Percentiles rank a stretch among this genome's conserved stretches.
phyloP scores from a whole-genome alignment of 2,888 invertebrate species.

The Octonoba sinensis region DNA sequence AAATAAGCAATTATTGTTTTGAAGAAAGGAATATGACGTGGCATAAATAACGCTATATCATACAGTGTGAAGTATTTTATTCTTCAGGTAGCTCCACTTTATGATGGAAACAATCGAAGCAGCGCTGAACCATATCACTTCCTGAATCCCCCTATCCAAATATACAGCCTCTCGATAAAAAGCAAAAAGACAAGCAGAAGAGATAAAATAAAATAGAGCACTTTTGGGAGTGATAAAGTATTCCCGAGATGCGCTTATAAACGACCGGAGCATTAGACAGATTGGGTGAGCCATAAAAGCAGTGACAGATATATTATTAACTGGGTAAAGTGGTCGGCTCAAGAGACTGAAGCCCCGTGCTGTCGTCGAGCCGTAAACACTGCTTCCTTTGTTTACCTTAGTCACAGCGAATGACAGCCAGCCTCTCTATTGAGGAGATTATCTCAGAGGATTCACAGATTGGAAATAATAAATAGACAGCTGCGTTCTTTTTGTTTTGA shows the following conservation, averaged over 20 bases:
- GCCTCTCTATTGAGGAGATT: slow-evolving; percentile 26
- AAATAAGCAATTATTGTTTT: too few species aligned
- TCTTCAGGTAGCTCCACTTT: too few species aligned
- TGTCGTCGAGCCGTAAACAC: slow-evolving; percentile 35
- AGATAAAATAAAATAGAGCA: slow-evolving; percentile 17
- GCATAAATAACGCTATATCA: too few species aligned
- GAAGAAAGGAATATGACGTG: too few species aligned
- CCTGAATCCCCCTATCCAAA: too few species aligned
- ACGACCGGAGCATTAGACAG: slow-evolving; percentile 30
- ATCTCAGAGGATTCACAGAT: slow-evolving; percentile 16
- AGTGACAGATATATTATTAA: slow-evolving; percentile 51
- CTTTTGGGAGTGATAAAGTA: slow-evolving; percentile 31
- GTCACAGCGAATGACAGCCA: slow-evolving; percentile 18
- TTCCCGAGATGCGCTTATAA: slow-evolving; percentile 16
- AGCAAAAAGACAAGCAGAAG: too few species aligned
- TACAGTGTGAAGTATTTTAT: too few species aligned
- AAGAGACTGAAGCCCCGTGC: background rate
- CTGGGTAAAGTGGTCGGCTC: slow-evolving; percentile 10
- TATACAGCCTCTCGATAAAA: too few species aligned
- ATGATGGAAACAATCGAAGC: too few species aligned
- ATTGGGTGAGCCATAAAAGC: slow-evolving; percentile 25
- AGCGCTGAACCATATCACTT: too few species aligned
- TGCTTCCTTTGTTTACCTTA: slow-evolving; percentile 29
- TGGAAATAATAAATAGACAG: slow-evolving; percentile 3
- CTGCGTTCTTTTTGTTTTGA: background rate